Base-by-base conservation (phyloP, 2,113 vertebrate genomes). In the Lonchura striata region DNA sequence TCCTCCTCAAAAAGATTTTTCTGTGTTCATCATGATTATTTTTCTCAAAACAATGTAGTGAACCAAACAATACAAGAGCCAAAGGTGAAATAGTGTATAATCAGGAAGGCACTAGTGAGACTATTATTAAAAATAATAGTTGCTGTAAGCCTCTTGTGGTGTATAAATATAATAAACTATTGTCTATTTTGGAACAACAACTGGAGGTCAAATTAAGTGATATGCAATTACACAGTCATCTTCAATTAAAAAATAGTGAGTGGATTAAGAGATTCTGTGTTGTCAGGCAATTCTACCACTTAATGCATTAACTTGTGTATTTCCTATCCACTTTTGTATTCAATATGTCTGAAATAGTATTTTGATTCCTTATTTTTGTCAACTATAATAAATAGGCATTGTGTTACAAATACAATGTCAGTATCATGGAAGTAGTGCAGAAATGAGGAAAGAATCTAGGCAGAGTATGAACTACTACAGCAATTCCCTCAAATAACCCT, bases 211-310 rank as follows among this genome's bases (percentile, higher is more conserved):
- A 42, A 53, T 82, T 64, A 87, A 72, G 50, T 74, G 37, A 78
- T 65, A 64, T 79, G 70, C 49, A 88, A 92, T 87, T 86, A 82
- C 77, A 84, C 2, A 79, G 54, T 24, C 53, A 85, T 63, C n/a
- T 88, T 47, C 87, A 91, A 90, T 92, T 91, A 87, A 92, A 95
- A 95, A 65, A 64, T 21, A 95, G 61, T 25, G 65, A 54, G 20
- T 2, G 4, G 25, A 81, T 60, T 56, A 89, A 94, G 88, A 79
- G 22, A 52, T 84, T 70, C 77, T 78, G 56, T 66, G 19, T 39
- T 70, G 49, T 84, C 46, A 91, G 21, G 53, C 63, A 82, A 50
- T 17, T 91, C n/a, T 57, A 82, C 37, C 57, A 35, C n/a, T 88
- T 57, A 64, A 60, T 65, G 22, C 3, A 6, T 57, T 66, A 78